Evolutionary conservation across 2,888 invertebrate genomes (phyloP).

Genomic region (Rhyacophila evoluta): DNA sequence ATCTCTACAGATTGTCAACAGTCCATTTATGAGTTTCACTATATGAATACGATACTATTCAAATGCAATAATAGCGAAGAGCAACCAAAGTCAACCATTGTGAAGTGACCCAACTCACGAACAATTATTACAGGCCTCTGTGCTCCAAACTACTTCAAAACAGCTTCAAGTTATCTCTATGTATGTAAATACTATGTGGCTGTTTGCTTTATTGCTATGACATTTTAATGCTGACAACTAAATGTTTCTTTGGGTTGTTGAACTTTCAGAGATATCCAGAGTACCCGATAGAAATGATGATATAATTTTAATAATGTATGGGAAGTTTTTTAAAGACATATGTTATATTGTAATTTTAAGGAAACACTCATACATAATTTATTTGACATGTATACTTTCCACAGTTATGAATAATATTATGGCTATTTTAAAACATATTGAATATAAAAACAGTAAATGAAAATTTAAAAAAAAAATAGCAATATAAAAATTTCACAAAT

Average conservation of each 20-base stretch:
- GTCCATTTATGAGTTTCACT: neutral
- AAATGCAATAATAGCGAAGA: slow-evolving; percentile 32
- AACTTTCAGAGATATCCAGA: neutral
- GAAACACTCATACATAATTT: too few relatives aligned
- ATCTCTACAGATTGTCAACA: neutral
- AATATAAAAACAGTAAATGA: too few relatives aligned
- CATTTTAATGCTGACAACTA: slow-evolving; percentile 10
- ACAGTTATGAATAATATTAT: too few relatives aligned
- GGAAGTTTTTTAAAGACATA: neutral
- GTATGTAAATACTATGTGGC: slow-evolving; percentile 36
- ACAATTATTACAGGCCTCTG: slow-evolving; percentile 43
- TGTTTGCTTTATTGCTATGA: slow-evolving; percentile 29
- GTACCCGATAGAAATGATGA: neutral
- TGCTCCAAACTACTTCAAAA: slow-evolving; percentile 20
- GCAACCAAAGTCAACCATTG: slow-evolving; percentile 30
- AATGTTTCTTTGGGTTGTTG: slow-evolving; percentile 23
- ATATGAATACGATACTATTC: neutral
- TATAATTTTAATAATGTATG: neutral
- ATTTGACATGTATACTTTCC: too few relatives aligned
- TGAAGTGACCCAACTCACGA: slow-evolving; percentile 40
- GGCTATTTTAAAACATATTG: too few relatives aligned
- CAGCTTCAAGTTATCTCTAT: slow-evolving; percentile 20
- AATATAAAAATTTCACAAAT: too few relatives aligned
- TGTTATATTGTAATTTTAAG: too few relatives aligned
- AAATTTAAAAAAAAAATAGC: too few relatives aligned